These are phyloP conservation scores for Prostheceraeus crozeri DNA, from an alignment of 2,888 invertebrate species.

Conservation along the genomic window DNA sequence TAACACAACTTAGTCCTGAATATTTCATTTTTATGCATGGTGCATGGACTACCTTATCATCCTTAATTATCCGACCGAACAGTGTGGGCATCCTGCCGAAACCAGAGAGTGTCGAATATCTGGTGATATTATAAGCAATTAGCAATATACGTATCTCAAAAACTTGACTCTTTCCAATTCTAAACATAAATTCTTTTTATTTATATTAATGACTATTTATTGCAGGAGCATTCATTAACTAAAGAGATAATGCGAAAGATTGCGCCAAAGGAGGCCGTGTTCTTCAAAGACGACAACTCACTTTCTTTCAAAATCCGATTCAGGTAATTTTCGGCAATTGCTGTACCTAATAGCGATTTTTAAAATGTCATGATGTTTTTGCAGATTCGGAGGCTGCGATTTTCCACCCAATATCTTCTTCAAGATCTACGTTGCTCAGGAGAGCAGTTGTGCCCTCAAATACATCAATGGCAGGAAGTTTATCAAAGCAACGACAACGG, in stretches of 20 bases:
- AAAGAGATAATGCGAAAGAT: slow-evolving; percentile 54
- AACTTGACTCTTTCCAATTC: no score
- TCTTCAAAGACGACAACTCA: slow-evolving; percentile 49
- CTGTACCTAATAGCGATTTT: not conserved
- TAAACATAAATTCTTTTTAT: no score
- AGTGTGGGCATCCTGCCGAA: no score
- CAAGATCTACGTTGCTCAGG: slow-evolving; percentile 49
- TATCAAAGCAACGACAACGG: no score
- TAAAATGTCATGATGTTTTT: slow-evolving; percentile 30
- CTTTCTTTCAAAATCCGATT: slow-evolving; percentile 49
- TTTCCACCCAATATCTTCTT: slow-evolving; percentile 57
- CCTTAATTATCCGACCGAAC: no score
- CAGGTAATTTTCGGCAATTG: slow-evolving; percentile 43
- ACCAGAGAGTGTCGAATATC: no score
- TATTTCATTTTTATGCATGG: no score
- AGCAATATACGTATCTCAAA: no score
- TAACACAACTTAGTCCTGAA: no score
- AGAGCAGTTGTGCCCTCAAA: slow-evolving; percentile 45
- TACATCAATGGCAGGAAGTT: slow-evolving; percentile 54
- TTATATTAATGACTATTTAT: not conserved
- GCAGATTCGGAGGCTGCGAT: slow-evolving; percentile 54
- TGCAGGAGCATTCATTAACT: slow-evolving; percentile 53
- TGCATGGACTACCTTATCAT: no score
- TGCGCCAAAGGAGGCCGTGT: slow-evolving; percentile 52
- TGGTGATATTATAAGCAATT: no score